Base-by-base conservation (phyloP, 2,113 vertebrate genomes). In the Hippoglossus stenolepis region DNA sequence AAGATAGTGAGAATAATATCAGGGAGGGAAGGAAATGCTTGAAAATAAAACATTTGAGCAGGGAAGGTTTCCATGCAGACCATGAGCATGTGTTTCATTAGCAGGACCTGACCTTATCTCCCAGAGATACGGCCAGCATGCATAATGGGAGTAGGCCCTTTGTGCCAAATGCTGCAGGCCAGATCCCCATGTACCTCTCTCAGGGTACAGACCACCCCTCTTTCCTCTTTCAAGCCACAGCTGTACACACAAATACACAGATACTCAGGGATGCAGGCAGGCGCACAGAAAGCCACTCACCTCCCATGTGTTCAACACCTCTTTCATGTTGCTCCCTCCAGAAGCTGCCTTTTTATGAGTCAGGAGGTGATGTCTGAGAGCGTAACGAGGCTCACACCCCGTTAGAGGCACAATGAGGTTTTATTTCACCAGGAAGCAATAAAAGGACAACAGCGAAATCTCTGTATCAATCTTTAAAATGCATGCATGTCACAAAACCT, bases 111-210 rank as follows among this genome's bases (percentile, higher is more conserved):
- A 89, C 87, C 89, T 89, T 90, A 91, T 91, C 89, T 89, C 76
- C 82, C 73, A 61, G 73, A 82, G 85, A 89, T 80, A 86, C 70
- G 23, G 26, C 77, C 85, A 84, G 86, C 86, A 91, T 90, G 77
- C 82, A 91, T 90, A 91, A 90, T 88, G 80, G 80, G 65, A 89
- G 66, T 51, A 73, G 75, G 76, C 58, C 86, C 85, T 91, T 89
- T 91, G 85, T 90, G 90, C 81, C 85, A 87, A 84, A 85, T 79
- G 87, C 90, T 90, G 83, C 65, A 1, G 92, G 92, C 84, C 80
- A 90, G 59, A 82, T 70, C 75, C 73, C 45, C 47, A 12, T 18
- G 75, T 47, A 73, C 66, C 79, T 56, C 65, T 66, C 77, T 75
- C 56, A 56, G 67, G 75, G 79, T 62, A 31, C 76, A 83, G 66